Percentiles rank a stretch among this genome's conserved stretches.
Evolutionary conservation across 2,797 vertebrate species (phyloP).

Genomic region (Margarornis squamiger): DNA sequence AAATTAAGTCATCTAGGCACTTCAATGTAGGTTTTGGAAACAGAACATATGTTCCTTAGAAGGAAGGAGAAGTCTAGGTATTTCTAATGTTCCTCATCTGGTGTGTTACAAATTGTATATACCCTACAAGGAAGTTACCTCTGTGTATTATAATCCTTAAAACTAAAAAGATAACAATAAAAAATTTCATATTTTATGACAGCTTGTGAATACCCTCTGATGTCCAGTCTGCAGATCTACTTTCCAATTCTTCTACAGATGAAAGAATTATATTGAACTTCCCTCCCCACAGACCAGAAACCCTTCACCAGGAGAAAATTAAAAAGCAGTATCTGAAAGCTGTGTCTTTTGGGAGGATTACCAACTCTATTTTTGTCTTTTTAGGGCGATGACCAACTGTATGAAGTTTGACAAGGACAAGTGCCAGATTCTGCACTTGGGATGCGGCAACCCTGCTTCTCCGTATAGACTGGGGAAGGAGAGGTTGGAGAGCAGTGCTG

Average conservation of each 20-base stretch:
- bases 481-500: accelerated
- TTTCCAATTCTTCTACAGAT: not conserved
- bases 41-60: accelerated
- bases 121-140: not conserved
- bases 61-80: not conserved
- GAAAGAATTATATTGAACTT: not conserved
- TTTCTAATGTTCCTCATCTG: not conserved
- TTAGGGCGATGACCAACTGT: not conserved
- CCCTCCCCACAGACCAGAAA: not conserved
- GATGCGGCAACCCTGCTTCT: not conserved
- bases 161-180: not conserved
- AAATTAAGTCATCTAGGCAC: not conserved
- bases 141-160: not conserved
- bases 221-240: not conserved
- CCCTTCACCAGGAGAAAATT: not conserved
- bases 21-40: not conserved
- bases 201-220: not conserved
- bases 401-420: not conserved
- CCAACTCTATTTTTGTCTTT: not conserved
- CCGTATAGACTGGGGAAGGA: not conserved
- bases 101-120: not conserved
- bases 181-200: not conserved
- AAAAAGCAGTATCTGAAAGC: not conserved
- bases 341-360: not conserved
- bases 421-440: not conserved